A percentile compares a stretch with the other conserved stretches of the same genome.
These are phyloP conservation scores for Leptopilina drosophilae DNA, from an alignment of 2,888 invertebrate genomes.

Conservation along the genomic window DNA sequence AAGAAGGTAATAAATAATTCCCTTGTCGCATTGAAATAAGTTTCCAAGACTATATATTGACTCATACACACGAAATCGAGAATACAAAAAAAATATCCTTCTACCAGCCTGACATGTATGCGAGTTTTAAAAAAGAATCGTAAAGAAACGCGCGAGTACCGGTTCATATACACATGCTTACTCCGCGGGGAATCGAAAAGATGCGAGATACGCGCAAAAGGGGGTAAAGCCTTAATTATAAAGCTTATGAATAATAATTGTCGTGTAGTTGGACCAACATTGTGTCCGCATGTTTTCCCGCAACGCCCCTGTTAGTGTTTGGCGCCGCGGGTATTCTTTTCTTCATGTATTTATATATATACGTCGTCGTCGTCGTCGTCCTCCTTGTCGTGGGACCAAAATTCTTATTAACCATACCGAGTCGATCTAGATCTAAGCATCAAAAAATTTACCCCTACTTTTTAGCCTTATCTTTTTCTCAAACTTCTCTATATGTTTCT, in stretches of 20 bases:
- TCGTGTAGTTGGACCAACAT: slow-evolving; percentile 77
- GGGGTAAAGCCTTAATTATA: slow-evolving; percentile 73
- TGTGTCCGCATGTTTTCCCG: slow-evolving; percentile 76
- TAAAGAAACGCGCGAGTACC: too few species aligned
- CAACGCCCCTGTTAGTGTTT: slow-evolving; percentile 73
- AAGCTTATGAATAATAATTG: slow-evolving; percentile 76
- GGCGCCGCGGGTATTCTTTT: slow-evolving; percentile 70
- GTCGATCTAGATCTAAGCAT: slow-evolving; percentile 47
- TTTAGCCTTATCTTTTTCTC: slow-evolving; percentile 46
- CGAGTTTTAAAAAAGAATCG: background rate
- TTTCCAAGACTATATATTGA: too few species aligned
- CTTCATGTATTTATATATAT: slow-evolving; percentile 63
- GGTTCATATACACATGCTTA: background rate
- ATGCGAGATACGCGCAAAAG: slow-evolving; percentile 59
- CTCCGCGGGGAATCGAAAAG: slow-evolving; percentile 62
- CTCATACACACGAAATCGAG: too few species aligned
- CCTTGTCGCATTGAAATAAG: too few species aligned
- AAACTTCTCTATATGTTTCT: slow-evolving; percentile 47
- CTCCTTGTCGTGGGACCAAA: slow-evolving; percentile 63
- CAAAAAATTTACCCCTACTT: slow-evolving; percentile 6
- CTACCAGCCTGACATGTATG: too few species aligned
- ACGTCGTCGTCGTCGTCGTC: slow-evolving; percentile 32
- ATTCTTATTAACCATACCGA: slow-evolving; percentile 55
- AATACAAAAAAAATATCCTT: too few species aligned
- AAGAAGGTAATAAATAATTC: too few species aligned